A percentile compares a stretch with the other conserved stretches of the same genome.
These are phyloP conservation scores for Antrozous pallidus DNA, from an alignment of 2,797 vertebrate species.

Conservation along the genomic window DNA sequence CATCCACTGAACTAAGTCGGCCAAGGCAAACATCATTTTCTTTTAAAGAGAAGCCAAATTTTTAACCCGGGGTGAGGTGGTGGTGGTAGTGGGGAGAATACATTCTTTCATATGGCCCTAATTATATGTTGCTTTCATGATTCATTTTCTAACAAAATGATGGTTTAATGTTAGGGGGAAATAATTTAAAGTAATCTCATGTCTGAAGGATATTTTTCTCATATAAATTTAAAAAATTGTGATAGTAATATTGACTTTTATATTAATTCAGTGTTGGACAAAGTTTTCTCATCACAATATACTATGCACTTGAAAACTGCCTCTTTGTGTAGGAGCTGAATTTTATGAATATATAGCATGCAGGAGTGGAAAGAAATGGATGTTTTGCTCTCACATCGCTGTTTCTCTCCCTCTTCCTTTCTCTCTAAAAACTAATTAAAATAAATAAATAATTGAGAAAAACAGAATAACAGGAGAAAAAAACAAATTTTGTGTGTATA, in stretches of 20 bases:
- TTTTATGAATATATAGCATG: background rate
- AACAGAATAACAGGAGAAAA: too few species aligned
- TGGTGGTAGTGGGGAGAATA: background rate
- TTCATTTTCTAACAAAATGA: background rate
- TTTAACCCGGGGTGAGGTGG: background rate
- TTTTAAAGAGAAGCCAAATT: background rate
- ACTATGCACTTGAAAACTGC: background rate
- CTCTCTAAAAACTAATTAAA: too few species aligned
- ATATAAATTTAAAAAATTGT: background rate
- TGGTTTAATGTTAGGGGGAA: background rate
- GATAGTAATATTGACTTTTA: background rate
- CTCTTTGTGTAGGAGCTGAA: background rate
- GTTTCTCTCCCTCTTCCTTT: too few species aligned
- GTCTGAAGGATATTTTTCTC: background rate
- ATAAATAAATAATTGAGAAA: too few species aligned
- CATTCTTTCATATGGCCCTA: background rate
- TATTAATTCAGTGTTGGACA: background rate
- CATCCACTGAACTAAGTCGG: background rate
- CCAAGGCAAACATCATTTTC: background rate
- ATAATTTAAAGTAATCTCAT: background rate
- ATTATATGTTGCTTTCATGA: background rate
- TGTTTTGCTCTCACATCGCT: background rate
- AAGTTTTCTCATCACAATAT: background rate
- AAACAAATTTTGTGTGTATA: too few species aligned
- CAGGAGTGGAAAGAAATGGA: fast-evolving